Conservation (phyloP, 2,113 vertebrate genomes). For the Apeltes quadracus region DNA sequence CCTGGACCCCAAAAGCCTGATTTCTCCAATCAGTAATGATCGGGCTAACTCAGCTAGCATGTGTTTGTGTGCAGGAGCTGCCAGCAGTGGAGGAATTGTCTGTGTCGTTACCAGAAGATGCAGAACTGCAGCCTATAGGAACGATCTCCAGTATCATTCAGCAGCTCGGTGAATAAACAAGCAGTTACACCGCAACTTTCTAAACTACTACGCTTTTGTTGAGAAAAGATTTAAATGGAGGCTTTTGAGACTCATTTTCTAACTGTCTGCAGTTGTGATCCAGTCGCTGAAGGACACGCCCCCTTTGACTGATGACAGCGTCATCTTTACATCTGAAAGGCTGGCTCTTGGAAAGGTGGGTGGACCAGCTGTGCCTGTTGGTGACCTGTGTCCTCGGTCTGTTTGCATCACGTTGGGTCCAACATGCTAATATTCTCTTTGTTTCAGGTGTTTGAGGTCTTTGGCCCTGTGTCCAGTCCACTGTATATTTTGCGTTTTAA, state of each 20-base stretch:
- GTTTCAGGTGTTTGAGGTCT: constrained; percentile 93
- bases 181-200: not conserved
- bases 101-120: constrained; percentile 83
- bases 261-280: constrained; percentile 83
- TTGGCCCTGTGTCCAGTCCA: constrained; percentile 91
- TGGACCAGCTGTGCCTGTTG: not conserved
- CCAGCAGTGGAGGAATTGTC: constrained; percentile 85
- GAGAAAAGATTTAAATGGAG: not conserved
- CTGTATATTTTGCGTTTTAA: constrained; percentile 92
- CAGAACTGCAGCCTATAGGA: constrained; percentile 86
- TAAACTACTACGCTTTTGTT: not conserved
- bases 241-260: not conserved
- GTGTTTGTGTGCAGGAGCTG: constrained; percentile 80
- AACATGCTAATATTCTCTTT: not conserved
- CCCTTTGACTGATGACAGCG: constrained; percentile 89
- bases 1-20: too few species aligned
- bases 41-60: not conserved
- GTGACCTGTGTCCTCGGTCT: not conserved
- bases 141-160: constrained; percentile 88
- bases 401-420: not conserved
- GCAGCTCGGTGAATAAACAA: constrained; percentile 81
- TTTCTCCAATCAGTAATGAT: too few species aligned
- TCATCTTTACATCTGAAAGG: constrained; percentile 87
- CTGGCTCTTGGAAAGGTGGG: constrained; percentile 87
- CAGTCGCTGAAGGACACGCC: constrained; percentile 87